phyloP scores from a whole-genome alignment of 2,888 invertebrate species.

The Ephialtes manifestator region DNA sequence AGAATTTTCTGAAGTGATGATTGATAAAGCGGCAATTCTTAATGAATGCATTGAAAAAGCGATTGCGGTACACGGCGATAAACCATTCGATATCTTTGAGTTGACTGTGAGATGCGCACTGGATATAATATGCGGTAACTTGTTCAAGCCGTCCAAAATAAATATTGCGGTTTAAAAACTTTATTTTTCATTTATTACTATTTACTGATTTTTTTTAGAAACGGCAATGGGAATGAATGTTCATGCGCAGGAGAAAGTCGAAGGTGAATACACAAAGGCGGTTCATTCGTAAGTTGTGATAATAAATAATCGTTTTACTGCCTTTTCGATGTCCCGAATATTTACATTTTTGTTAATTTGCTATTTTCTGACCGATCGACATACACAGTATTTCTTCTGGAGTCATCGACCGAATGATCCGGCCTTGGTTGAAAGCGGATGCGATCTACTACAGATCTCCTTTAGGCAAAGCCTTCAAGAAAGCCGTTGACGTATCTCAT shows the following conservation, averaged over 20 bases:
- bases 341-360: not conserved
- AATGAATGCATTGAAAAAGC: slow-evolving; percentile 78
- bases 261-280: slow-evolving; percentile 87
- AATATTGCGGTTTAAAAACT: not conserved
- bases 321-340: not conserved
- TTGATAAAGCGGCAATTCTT: slow-evolving; percentile 86
- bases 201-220: slow-evolving; percentile 82
- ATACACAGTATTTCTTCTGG: slow-evolving; percentile 48
- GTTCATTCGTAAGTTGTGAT: slow-evolving; percentile 85
- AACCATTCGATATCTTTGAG: slow-evolving; percentile 87
- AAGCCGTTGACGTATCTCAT: slow-evolving; percentile 70
- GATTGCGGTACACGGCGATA: slow-evolving; percentile 69
- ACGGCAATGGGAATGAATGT: slow-evolving; percentile 90
- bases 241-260: slow-evolving; percentile 86
- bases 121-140: slow-evolving; percentile 86
- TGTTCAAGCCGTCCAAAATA: not conserved
- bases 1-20: slow-evolving; percentile 86
- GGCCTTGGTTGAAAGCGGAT: slow-evolving; percentile 63
- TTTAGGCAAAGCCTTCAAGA: slow-evolving; percentile 71
- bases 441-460: slow-evolving; percentile 71
- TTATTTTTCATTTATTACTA: not conserved
- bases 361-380: not conserved
- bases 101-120: slow-evolving; percentile 86
- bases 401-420: slow-evolving; percentile 63
- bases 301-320: not conserved